Percentiles rank a stretch among this genome's conserved stretches.
Evolutionary conservation across 2,888 invertebrate genomes (phyloP).

Genomic region (Acleris literana): DNA sequence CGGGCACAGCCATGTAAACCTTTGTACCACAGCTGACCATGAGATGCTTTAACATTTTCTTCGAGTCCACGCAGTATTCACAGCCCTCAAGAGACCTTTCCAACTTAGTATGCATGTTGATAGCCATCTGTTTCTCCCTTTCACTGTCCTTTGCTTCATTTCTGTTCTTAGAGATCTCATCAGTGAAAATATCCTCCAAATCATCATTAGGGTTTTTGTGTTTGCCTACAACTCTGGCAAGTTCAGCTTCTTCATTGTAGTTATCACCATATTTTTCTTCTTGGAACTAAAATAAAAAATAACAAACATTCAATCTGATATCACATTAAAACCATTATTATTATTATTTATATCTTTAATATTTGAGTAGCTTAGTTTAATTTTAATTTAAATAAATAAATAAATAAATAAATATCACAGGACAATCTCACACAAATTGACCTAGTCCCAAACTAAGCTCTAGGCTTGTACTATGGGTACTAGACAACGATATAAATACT

Average conservation of each 20-base stretch:
- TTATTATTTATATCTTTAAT: too few relatives aligned
- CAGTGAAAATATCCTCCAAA: conserved; percentile 93
- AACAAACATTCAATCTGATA: background rate
- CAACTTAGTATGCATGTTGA: conserved; percentile 88
- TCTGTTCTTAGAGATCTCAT: conserved; percentile 88
- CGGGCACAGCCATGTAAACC: conserved; percentile 93
- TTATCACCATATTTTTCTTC: conserved; percentile 91
- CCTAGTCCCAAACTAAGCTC: too few relatives aligned
- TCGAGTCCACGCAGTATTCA: conserved; percentile 91
- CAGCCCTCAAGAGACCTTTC: conserved; percentile 91
- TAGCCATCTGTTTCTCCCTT: conserved; percentile 86
- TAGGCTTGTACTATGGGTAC: too few relatives aligned
- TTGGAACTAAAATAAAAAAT: conserved; percentile 84
- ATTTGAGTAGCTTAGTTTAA: too few relatives aligned
- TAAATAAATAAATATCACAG: too few relatives aligned
- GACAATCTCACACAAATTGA: too few relatives aligned
- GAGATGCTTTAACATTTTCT: conserved; percentile 91
- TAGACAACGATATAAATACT: too few relatives aligned
- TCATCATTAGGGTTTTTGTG: conserved; percentile 87
- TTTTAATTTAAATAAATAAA: too few relatives aligned
- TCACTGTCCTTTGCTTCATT: conserved; percentile 85
- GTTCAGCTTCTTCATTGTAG: conserved; percentile 91
- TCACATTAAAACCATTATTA: too few relatives aligned
- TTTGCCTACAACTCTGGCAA: conserved; percentile 88
- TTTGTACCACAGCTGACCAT: conserved; percentile 91